Evolutionary conservation across 92 coral and sea anemone genomes (phyloP).

Genomic region (Phenganax stokvisi): DNA sequence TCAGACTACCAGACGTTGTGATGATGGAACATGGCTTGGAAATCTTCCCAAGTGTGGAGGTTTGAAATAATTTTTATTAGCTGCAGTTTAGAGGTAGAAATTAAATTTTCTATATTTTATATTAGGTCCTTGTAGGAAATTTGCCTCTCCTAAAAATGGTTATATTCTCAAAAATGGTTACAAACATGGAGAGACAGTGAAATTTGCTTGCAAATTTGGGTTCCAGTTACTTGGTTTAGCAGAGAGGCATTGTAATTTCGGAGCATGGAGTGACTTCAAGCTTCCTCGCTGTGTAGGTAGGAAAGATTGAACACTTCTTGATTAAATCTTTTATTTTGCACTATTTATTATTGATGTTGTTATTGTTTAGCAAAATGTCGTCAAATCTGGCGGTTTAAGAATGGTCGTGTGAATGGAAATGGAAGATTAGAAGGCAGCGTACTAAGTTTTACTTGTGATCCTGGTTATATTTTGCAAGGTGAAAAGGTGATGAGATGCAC

Average conservation of each 20-base stretch:
- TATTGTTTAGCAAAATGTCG: background rate
- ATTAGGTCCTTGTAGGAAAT: background rate
- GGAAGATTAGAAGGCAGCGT: background rate
- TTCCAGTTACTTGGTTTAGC: too few relatives aligned
- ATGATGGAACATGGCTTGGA: conserved; percentile 37
- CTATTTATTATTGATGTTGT: background rate
- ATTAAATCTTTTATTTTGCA: too few relatives aligned
- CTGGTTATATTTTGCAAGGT: background rate
- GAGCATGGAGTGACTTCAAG: too few relatives aligned
- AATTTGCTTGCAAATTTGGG: too few relatives aligned
- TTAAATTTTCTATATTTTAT: background rate
- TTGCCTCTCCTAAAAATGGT: too few relatives aligned
- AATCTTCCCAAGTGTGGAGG: conserved; percentile 40
- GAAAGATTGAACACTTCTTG: too few relatives aligned
- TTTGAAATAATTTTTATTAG: background rate
- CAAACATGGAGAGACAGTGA: too few relatives aligned
- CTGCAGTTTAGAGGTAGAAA: background rate
- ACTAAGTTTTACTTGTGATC: background rate
- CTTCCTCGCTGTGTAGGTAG: too few relatives aligned
- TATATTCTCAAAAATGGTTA: too few relatives aligned
- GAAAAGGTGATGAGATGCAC: too few relatives aligned
- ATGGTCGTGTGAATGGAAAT: conserved; percentile 4
- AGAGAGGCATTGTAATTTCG: too few relatives aligned
- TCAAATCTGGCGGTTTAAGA: background rate
- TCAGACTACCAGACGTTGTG: background rate